Evolutionary conservation across 2,113 vertebrate species (phyloP).

Genomic region (Pangasianodon hypophthalmus): DNA sequence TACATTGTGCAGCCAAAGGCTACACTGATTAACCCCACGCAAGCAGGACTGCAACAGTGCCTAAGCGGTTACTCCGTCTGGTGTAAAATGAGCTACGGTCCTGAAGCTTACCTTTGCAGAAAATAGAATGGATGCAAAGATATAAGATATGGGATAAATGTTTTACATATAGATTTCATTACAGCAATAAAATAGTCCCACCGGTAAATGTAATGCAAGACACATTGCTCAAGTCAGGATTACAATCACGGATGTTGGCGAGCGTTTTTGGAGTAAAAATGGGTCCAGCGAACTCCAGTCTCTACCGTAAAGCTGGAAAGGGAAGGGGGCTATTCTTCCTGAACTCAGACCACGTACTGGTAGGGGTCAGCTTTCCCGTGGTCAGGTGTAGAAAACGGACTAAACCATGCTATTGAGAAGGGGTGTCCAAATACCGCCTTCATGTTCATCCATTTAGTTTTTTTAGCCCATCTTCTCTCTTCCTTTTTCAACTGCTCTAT

Average conservation of each 20-base stretch:
- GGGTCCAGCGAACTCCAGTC: conserved; percentile 39
- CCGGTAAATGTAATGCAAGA: conserved; percentile 37
- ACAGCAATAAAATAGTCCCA: conserved; percentile 30
- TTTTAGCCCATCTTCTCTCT: conserved; percentile 99
- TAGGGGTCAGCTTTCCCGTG: conserved; percentile 98
- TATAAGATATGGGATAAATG: conserved; percentile 2
- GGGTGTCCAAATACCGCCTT: conserved; percentile 99
- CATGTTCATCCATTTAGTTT: conserved; percentile 99
- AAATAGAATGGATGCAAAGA: conserved; percentile 41
- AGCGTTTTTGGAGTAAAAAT: conserved; percentile 35
- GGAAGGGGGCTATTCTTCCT: conserved; percentile 58
- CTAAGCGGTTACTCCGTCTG: not conserved
- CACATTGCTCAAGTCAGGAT: conserved; percentile 45
- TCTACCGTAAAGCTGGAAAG: conserved; percentile 50
- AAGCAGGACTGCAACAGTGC: not conserved
- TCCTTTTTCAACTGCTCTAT: conserved; percentile 99
- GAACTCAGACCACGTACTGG: conserved; percentile 96
- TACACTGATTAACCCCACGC: not conserved
- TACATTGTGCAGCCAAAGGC: not conserved
- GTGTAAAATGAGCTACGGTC: conserved; percentile 15
- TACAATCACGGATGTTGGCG: conserved; percentile 46
- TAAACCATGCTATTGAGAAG: conserved; percentile 98
- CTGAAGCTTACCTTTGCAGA: conserved; percentile 3
- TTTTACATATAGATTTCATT: conserved; percentile 16
- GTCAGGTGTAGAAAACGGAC: conserved; percentile 95